A percentile compares a stretch with the other conserved stretches of the same genome.
phyloP scores from a whole-genome alignment of 2,113 vertebrate species.

The Lipophrys pholis region DNA sequence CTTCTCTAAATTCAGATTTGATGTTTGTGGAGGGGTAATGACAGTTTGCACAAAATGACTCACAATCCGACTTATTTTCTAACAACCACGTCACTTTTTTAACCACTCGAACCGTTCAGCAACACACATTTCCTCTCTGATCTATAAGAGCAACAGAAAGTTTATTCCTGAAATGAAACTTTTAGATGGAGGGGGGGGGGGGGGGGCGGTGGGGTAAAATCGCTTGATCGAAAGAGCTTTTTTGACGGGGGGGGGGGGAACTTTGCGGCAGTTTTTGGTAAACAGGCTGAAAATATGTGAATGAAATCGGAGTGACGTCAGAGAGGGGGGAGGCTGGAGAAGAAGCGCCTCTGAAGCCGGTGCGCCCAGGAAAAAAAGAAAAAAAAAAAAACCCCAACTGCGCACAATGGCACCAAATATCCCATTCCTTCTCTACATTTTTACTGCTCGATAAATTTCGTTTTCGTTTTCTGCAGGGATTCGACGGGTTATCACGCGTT shows the following conservation, averaged over 20 bases:
- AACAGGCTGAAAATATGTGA: conserved; percentile 55
- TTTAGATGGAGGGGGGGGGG: background rate
- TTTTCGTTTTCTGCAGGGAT: background rate
- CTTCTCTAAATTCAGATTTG: background rate
- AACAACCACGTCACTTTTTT: background rate
- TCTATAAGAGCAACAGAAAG: background rate
- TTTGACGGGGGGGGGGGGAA: no score
- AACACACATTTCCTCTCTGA: background rate
- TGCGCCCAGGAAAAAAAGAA: conserved; percentile 32
- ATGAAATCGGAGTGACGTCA: conserved; percentile 75
- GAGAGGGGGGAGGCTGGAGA: conserved; percentile 16
- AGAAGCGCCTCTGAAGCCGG: conserved; percentile 42
- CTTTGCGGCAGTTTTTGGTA: background rate
- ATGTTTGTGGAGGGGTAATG: background rate
- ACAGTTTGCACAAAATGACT: background rate
- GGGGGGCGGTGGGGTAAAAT: no score
- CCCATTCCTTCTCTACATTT: no score
- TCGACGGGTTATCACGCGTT: conserved; percentile 16
- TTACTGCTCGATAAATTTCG: background rate
- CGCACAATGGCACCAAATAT: conserved; percentile 36
- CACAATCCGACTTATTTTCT: background rate
- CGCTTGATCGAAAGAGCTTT: background rate
- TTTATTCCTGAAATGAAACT: background rate
- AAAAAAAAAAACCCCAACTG: no score
- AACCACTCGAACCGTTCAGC: background rate